phyloP scores from a whole-genome alignment of 2,888 invertebrate species.

The Synanthedon formicaeformis region DNA sequence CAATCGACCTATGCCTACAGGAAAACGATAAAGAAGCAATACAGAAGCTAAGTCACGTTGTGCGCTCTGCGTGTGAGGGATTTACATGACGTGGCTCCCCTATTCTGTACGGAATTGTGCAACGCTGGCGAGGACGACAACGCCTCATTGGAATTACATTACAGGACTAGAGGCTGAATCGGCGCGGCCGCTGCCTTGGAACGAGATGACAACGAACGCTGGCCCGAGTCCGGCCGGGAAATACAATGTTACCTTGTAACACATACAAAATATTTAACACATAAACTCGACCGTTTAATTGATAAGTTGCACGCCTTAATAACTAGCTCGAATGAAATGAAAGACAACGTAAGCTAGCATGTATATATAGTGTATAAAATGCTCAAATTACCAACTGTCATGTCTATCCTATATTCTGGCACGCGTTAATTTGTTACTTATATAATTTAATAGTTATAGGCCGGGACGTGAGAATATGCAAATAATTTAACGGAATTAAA shows the following conservation, averaged over 20 bases:
- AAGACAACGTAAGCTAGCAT: neutral
- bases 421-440: neutral
- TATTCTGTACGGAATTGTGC: slow-evolving; percentile 29
- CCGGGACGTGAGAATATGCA: neutral
- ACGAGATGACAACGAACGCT: neutral
- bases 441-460: neutral
- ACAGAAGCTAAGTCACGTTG: slow-evolving; percentile 49
- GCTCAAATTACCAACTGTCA: neutral
- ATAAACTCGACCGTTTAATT: neutral
- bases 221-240: neutral
- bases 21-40: slow-evolving; percentile 50
- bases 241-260: neutral
- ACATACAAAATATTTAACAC: neutral
- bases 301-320: neutral
- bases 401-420: neutral
- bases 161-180: slow-evolving; percentile 22
- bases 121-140: slow-evolving; percentile 36
- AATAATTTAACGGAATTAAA: neutral
- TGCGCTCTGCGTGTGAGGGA: slow-evolving; percentile 20
- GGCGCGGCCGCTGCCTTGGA: neutral
- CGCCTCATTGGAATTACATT: slow-evolving; percentile 12
- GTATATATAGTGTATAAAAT: neutral
- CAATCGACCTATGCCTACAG: slow-evolving; percentile 21
- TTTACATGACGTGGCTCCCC: slow-evolving; percentile 41
- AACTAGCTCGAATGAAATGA: neutral